Percentiles rank a stretch among this genome's conserved stretches.
Conservation (phyloP, 2,888 invertebrate genomes). For the Helobdella robusta region DNA sequence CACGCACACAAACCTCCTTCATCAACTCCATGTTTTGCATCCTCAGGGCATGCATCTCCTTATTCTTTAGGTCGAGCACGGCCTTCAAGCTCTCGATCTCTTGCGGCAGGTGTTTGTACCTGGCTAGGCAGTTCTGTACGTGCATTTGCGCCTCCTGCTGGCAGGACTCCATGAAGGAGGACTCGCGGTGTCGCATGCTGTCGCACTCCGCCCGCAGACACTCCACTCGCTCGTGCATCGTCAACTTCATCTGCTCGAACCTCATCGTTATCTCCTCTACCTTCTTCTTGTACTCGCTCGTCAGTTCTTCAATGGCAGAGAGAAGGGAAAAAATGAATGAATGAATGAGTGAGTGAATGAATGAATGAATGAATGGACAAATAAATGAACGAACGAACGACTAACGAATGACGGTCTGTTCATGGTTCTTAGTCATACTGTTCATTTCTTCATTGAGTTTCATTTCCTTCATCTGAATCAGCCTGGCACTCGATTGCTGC, state of each 20-base stretch:
- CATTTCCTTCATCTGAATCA: too few relatives aligned
- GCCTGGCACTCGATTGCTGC: too few relatives aligned
- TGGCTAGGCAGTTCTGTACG: constrained; percentile 47
- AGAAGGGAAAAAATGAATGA: too few relatives aligned
- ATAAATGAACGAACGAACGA: background rate
- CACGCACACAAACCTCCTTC: constrained; percentile 55
- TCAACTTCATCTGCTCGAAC: constrained; percentile 46
- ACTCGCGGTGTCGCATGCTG: constrained; percentile 45
- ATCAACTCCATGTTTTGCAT: constrained; percentile 56
- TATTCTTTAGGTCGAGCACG: constrained; percentile 77
- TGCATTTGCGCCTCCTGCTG: constrained; percentile 49
- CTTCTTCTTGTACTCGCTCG: constrained; percentile 46
- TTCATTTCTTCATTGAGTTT: too few relatives aligned
- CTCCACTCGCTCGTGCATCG: constrained; percentile 47
- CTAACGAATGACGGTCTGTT: too few relatives aligned
- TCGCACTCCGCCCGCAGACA: constrained; percentile 45
- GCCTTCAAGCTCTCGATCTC: constrained; percentile 74
- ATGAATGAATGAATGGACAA: background rate
- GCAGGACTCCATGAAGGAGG: constrained; percentile 47
- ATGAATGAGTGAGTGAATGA: too few relatives aligned
- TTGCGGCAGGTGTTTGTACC: constrained; percentile 54
- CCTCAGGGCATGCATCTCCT: constrained; percentile 68
- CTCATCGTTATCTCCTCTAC: constrained; percentile 47
- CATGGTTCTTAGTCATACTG: too few relatives aligned
- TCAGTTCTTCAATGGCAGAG: constrained; percentile 39